phyloP scores from a whole-genome alignment of 2,888 invertebrate genomes.

The Brenthis ino region DNA sequence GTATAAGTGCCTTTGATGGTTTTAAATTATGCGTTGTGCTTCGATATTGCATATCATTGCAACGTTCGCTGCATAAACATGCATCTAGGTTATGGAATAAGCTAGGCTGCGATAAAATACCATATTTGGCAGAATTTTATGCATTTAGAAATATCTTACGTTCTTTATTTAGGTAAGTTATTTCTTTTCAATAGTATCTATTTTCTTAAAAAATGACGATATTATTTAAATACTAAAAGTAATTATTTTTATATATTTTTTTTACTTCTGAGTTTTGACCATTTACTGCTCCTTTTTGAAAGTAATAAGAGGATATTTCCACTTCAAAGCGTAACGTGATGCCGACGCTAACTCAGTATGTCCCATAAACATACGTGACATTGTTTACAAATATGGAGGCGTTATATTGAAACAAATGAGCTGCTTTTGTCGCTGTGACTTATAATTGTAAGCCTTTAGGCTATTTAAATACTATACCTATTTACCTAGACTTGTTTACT shows the following conservation, averaged over 20 bases:
- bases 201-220: too few relatives aligned
- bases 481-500: neutral
- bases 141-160: slow-evolving; percentile 14
- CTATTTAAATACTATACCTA: slow-evolving; percentile 14
- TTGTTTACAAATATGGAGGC: slow-evolving; percentile 39
- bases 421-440: slow-evolving; percentile 37
- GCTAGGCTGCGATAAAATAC: slow-evolving; percentile 21
- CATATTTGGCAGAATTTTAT: slow-evolving; percentile 20
- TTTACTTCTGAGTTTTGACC: too few relatives aligned
- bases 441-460: slow-evolving; percentile 31
- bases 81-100: slow-evolving; percentile 38
- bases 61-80: slow-evolving; percentile 34
- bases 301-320: neutral
- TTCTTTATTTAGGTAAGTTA: neutral
- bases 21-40: slow-evolving; percentile 29
- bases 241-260: too few relatives aligned
- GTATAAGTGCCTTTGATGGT: slow-evolving; percentile 21
- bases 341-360: slow-evolving; percentile 26
- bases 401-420: slow-evolving; percentile 36
- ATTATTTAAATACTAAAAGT: too few relatives aligned
- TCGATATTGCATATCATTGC: slow-evolving; percentile 33
- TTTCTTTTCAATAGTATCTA: too few relatives aligned
- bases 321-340: slow-evolving; percentile 18
- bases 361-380: slow-evolving; percentile 34
- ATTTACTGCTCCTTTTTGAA: too few relatives aligned